A percentile compares a stretch with the other conserved stretches of the same genome.
phyloP scores from a whole-genome alignment of 2,113 vertebrate genomes.

The Zapus hudsonius region DNA sequence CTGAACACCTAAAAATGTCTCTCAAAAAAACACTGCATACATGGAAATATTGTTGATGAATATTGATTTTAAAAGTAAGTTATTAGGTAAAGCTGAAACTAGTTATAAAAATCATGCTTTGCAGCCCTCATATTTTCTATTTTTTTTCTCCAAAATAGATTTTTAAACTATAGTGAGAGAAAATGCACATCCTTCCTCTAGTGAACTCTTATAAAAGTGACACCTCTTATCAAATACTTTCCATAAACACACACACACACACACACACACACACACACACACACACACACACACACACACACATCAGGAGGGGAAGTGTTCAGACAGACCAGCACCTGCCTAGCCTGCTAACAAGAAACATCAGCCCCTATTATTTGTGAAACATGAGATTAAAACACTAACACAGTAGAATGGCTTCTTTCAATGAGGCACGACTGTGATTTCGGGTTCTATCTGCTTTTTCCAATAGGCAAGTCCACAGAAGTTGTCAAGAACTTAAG shows the following conservation, averaged over 20 bases:
- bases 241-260: neutral
- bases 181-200: slow-evolving; percentile 68
- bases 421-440: slow-evolving; percentile 76
- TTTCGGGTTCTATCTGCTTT: slow-evolving; percentile 59
- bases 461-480: neutral
- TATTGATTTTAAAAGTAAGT: slow-evolving; percentile 79
- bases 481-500: slow-evolving; percentile 59
- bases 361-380: slow-evolving; percentile 64
- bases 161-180: slow-evolving; percentile 67
- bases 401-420: slow-evolving; percentile 73
- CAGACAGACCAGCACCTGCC: slow-evolving; percentile 64
- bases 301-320: slow-evolving; percentile 66
- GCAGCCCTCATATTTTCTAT: slow-evolving; percentile 72
- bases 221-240: slow-evolving; percentile 65
- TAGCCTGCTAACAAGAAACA: slow-evolving; percentile 58
- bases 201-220: slow-evolving; percentile 75
- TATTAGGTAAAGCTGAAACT: slow-evolving; percentile 73
- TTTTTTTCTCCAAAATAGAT: slow-evolving; percentile 71
- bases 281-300: neutral
- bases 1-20: slow-evolving; percentile 79
- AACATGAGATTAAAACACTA: slow-evolving; percentile 68
- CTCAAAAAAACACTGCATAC: slow-evolving; percentile 80
- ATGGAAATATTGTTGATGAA: slow-evolving; percentile 80
- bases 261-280: slow-evolving; percentile 22
- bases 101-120: slow-evolving; percentile 76